Evolutionary conservation across 2,888 invertebrate genomes (phyloP), one percentile per base, ranked within the genome.

Genomic region (Pristionchus fissidentatus): DNA sequence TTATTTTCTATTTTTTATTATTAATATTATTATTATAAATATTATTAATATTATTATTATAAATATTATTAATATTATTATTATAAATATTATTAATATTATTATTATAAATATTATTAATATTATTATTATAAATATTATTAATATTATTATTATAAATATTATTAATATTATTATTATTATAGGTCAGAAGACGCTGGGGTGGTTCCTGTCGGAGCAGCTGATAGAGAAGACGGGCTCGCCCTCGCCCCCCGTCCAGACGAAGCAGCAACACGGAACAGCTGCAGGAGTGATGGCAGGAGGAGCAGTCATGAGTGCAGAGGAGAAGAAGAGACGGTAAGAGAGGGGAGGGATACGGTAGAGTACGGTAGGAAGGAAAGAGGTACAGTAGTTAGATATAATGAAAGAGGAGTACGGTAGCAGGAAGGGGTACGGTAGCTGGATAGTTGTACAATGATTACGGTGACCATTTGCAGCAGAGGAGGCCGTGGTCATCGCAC

Each of bases 111-210:
- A n/a, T n/a, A n/a, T n/a, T n/a, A n/a, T n/a, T n/a, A n/a, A n/a
- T n/a, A n/a, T n/a, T n/a, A n/a, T n/a, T n/a, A n/a, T n/a, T n/a
- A n/a, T n/a, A n/a, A n/a, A n/a, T n/a, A n/a, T n/a, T n/a, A n/a
- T n/a, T n/a, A n/a, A n/a, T n/a, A n/a, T n/a, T n/a, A n/a, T n/a
- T n/a, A n/a, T n/a, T n/a, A n/a, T n/a, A n/a, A n/a, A n/a, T n/a
- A n/a, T n/a, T n/a, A n/a, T n/a, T n/a, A n/a, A n/a, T n/a, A n/a
- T n/a, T n/a, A n/a, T n/a, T n/a, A n/a, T n/a, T n/a, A n/a, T n/a
- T n/a, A n/a, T n/a, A 38, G 86, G 86, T n/a, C 62, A 85, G 46
- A 89, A 89, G 81, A 88, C 89, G 3, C 87, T 89, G 57, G 89
- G 86, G 55, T 89, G 89, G 89, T 89, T 89, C 70, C 85, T 89